Percentiles rank a stretch among this genome's conserved stretches.
These are phyloP conservation scores for Myathropa florea DNA, from an alignment of 2,888 invertebrate genomes.

Conservation along the genomic window DNA sequence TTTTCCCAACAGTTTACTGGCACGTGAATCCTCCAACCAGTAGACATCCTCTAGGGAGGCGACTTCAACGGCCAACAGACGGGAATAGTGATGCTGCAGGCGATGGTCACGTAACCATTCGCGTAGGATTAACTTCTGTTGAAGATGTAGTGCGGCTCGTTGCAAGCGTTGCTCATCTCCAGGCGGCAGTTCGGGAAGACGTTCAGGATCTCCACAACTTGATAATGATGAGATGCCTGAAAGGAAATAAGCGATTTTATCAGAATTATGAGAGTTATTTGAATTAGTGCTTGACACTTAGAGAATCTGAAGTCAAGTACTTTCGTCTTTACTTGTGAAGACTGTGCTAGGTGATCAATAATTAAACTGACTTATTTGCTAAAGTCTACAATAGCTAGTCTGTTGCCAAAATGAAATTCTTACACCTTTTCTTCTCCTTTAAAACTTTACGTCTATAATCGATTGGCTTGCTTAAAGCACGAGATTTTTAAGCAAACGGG, in stretches of 20 bases:
- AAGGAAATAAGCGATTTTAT: conserved; percentile 42
- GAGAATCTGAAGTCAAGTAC: background rate
- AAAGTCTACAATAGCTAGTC: too few relatives aligned
- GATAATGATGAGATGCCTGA: conserved; percentile 91
- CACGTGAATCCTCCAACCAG: conserved; percentile 92
- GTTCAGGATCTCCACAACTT: conserved; percentile 89
- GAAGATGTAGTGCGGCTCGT: conserved; percentile 89
- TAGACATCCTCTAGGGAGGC: conserved; percentile 94
- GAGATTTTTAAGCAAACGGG: too few relatives aligned
- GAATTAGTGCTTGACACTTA: too few relatives aligned
- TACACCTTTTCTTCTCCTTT: too few relatives aligned
- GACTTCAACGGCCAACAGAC: conserved; percentile 89
- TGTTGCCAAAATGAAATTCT: too few relatives aligned
- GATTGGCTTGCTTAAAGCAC: too few relatives aligned
- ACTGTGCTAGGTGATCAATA: background rate
- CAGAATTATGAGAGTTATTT: background rate
- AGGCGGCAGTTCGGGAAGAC: conserved; percentile 90
- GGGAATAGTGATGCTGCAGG: conserved; percentile 87
- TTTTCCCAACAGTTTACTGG: conserved; percentile 88
- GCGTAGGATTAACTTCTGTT: conserved; percentile 91
- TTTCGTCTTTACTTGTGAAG: too few relatives aligned
- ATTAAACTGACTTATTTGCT: background rate
- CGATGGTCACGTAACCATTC: conserved; percentile 91
- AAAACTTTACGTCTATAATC: too few relatives aligned
- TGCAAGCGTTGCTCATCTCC: conserved; percentile 92